Percentiles rank a stretch among this genome's conserved stretches.
Evolutionary conservation across 2,113 vertebrate genomes (phyloP).

Genomic region (Globicephala melas): DNA sequence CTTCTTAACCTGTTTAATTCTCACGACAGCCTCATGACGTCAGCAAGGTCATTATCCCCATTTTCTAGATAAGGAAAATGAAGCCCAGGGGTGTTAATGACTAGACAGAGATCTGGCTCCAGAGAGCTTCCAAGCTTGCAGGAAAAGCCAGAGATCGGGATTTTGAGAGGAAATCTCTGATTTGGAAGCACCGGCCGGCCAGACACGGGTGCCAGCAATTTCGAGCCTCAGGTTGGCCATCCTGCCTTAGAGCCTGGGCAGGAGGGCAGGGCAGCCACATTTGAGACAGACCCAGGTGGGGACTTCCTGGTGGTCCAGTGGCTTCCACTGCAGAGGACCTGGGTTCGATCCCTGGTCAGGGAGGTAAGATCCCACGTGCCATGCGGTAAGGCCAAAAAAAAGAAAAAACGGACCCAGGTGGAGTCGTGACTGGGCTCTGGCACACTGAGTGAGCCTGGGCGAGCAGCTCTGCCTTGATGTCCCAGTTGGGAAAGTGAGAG

Average conservation of each 20-base stretch:
- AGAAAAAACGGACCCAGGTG: not conserved
- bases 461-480: not conserved
- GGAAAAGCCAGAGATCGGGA: not conserved
- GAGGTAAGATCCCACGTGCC: too few species aligned
- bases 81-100: not conserved
- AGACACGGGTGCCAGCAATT: not conserved
- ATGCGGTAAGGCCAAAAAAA: too few species aligned
- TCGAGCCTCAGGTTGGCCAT: not conserved
- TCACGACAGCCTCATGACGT: not conserved
- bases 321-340: too few species aligned
- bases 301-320: too few species aligned
- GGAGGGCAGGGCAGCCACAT: too few species aligned
- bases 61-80: not conserved
- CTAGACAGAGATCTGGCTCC: not conserved
- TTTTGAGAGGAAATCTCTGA: not conserved
- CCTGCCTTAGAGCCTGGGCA: not conserved
- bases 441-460: not conserved
- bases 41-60: not conserved
- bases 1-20: not conserved
- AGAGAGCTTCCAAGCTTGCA: not conserved
- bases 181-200: not conserved
- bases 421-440: not conserved
- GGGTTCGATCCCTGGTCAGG: too few species aligned
- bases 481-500: not conserved
- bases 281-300: not conserved